phyloP scores from a whole-genome alignment of 2,113 vertebrate species.

The Phocoena phocoena region DNA sequence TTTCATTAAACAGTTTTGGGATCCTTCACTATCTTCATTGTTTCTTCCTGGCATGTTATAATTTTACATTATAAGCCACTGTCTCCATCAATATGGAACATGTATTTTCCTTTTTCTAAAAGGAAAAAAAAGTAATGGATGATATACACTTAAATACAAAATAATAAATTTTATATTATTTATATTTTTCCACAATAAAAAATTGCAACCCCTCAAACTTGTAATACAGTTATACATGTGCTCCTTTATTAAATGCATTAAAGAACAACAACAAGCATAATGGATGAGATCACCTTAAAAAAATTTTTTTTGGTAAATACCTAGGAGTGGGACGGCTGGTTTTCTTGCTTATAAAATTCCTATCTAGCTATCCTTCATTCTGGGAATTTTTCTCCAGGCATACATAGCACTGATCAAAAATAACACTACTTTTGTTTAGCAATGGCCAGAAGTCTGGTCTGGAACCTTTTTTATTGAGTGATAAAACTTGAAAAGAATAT shows the following conservation, averaged over 20 bases:
- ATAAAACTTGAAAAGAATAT: neutral
- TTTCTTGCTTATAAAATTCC: neutral
- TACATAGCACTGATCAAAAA: neutral
- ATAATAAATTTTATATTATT: neutral
- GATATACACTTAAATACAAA: neutral
- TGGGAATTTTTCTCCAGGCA: neutral
- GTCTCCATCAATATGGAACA: neutral
- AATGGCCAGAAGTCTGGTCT: neutral
- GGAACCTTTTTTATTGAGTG: neutral
- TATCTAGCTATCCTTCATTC: neutral
- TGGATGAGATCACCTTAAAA: neutral
- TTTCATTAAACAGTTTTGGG: slow-evolving; percentile 23
- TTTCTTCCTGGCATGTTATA: slow-evolving; percentile 22
- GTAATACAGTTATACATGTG: neutral
- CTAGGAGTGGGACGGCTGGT: neutral
- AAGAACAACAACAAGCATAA: neutral
- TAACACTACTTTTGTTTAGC: neutral
- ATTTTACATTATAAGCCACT: slow-evolving; percentile 25
- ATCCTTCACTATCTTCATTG: neutral
- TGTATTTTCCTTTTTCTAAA: slow-evolving; percentile 19
- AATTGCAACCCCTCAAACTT: neutral
- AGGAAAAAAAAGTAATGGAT: neutral
- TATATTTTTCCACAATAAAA: slow-evolving; percentile 26
- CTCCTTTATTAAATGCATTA: neutral
- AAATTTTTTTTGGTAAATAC: neutral